Evolutionary conservation across 2,888 invertebrate species (phyloP).

Genomic region (Papilio gigon): DNA sequence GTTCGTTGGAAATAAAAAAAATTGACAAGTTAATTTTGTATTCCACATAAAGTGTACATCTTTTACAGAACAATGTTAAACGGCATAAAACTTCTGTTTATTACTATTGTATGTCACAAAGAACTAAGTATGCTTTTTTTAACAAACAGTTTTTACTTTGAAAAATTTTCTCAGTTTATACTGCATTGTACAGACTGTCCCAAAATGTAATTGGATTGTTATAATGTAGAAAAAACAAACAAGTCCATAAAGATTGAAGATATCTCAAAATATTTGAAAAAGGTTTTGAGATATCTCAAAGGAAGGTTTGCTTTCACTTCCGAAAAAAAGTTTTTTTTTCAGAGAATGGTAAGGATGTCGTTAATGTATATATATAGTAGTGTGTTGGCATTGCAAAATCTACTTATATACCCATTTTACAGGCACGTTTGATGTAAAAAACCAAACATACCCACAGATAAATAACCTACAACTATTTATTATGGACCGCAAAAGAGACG

Average conservation of each 20-base stretch:
- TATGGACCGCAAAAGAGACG: too few relatives aligned
- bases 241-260: neutral
- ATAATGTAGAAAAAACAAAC: neutral
- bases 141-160: neutral
- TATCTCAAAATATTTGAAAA: neutral
- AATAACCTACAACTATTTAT: too few relatives aligned
- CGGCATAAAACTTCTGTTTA: neutral
- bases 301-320: too few relatives aligned
- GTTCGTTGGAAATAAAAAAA: neutral
- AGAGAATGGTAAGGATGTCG: too few relatives aligned
- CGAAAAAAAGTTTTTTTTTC: too few relatives aligned
- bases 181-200: neutral
- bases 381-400: too few relatives aligned
- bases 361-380: too few relatives aligned
- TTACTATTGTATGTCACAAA: too few relatives aligned
- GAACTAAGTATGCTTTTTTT: neutral
- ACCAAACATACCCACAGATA: too few relatives aligned
- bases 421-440: too few relatives aligned
- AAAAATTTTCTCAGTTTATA: neutral
- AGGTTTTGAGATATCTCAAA: neutral
- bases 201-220: neutral
- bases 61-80: neutral
- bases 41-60: neutral
- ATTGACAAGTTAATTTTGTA: neutral
- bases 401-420: too few relatives aligned